Conservation (phyloP, 64 coral and sea anemone species). For the Stylophora pistillata region DNA sequence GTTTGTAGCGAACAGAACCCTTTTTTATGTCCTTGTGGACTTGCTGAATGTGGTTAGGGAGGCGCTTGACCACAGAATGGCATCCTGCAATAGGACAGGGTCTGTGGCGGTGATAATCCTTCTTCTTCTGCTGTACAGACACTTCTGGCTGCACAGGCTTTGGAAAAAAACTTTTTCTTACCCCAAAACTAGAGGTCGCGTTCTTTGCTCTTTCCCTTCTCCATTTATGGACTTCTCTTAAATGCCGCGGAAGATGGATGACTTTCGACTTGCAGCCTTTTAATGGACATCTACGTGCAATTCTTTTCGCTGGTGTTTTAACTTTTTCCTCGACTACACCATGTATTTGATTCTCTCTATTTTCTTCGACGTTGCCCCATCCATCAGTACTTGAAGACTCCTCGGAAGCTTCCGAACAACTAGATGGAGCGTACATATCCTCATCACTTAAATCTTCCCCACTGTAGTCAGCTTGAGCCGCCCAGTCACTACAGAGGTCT, state of each 20-base stretch:
- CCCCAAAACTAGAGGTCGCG: not conserved
- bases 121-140: not conserved
- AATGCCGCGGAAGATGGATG: not conserved
- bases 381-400: too few relatives aligned
- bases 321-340: too few relatives aligned
- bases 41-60: slow-evolving; percentile 13
- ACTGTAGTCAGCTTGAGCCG: too few relatives aligned
- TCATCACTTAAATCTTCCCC: too few relatives aligned
- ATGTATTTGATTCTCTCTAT: too few relatives aligned
- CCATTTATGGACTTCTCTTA: slow-evolving; percentile 7
- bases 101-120: slow-evolving; percentile 13
- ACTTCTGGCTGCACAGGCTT: not conserved
- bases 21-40: slow-evolving; percentile 37
- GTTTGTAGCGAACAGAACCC: not conserved
- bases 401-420: too few relatives aligned
- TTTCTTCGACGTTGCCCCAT: too few relatives aligned
- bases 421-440: too few relatives aligned
- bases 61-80: slow-evolving; percentile 16
- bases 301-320: too few relatives aligned
- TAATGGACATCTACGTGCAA: not conserved
- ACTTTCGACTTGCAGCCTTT: slow-evolving; percentile 9
- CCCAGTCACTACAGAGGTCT: too few relatives aligned
- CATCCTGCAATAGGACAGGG: slow-evolving; percentile 19
- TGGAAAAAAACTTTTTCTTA: slow-evolving; percentile 1
- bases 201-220: not conserved